Evolutionary conservation across 2,888 invertebrate genomes (phyloP).

Genomic region (Eucera pruinosa): DNA sequence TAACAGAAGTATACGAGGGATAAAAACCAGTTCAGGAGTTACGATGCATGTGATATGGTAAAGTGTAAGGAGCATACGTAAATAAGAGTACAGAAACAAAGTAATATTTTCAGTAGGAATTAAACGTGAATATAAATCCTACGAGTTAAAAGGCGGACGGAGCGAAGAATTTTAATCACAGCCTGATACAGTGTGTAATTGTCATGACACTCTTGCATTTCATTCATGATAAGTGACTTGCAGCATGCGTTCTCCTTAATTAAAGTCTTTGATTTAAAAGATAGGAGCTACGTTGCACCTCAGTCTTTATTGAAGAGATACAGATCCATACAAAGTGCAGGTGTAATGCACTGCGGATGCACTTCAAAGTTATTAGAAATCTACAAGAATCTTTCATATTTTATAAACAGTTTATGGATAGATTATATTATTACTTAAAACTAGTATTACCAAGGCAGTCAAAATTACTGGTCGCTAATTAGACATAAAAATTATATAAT

Average conservation of each 20-base stretch:
- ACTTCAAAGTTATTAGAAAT: too few species aligned
- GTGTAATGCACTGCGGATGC: neutral
- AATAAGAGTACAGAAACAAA: neutral
- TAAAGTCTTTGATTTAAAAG: conserved; percentile 25
- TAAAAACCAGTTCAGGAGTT: neutral
- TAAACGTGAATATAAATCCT: neutral
- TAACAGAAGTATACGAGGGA: neutral
- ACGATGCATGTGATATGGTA: neutral
- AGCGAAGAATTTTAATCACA: conserved; percentile 15
- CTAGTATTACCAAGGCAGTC: too few species aligned
- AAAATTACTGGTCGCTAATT: too few species aligned
- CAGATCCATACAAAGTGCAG: neutral
- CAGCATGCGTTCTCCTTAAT: conserved; percentile 29
- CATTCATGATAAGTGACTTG: conserved; percentile 21
- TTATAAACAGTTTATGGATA: too few species aligned
- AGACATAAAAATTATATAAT: too few species aligned
- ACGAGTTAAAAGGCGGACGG: conserved; percentile 1
- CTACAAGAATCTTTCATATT: too few species aligned
- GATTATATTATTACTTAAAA: too few species aligned
- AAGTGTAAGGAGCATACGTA: neutral
- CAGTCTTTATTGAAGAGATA: neutral
- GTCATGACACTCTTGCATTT: conserved; percentile 12
- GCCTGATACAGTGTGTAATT: neutral
- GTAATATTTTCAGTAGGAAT: neutral
- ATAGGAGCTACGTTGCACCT: conserved; percentile 17